Evolutionary conservation across 2,797 vertebrate species (phyloP), one percentile per base, ranked within the genome.

Genomic region (Micromesistius poutassou): DNA sequence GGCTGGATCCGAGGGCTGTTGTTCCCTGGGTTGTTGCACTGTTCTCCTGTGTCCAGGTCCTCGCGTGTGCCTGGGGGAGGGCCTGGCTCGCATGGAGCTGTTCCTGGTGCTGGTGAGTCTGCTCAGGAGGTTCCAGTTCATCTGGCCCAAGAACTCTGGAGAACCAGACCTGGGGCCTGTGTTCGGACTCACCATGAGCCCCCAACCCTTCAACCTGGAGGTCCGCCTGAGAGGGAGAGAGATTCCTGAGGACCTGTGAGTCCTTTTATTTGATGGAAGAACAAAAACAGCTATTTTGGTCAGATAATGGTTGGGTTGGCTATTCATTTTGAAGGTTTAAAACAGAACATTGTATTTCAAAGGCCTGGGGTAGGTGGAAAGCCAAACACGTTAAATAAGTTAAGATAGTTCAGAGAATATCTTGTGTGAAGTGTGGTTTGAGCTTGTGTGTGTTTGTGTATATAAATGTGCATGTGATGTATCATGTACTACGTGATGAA

Each of bases 71-170:
- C 90, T 93, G 0, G 90, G 93, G 77, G 92, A 94, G 70, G 76
- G 89, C 79, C 81, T 94, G 81, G 93, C 94, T n/a, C 93, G 92
- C 22, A 93, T 93, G 91, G 92, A 94, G 86, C 91, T 94, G 66
- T 93, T 94, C 86, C 83, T 94, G 78, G 84, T 93, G 62, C 70
- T 78, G 0, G 92, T 92, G 38, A 93, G 90, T 2, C 84, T 94
- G 76, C 86, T 94, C 77, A 90, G 84, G 77, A 92, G 78, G 76
- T 94, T 93, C 72, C 81, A 82, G 77, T 93, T 94, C 77, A 66
- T 85, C 50, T 93, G 91, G 91, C 90, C 91, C 6, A 88, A 94
- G 81, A 91, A 93, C 12, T 89, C 90, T 6, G 92, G 92, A 62
- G 77, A 90, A 66, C 92, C 93, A 9, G 91, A 93, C 87, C 92